A percentile compares a stretch with the other conserved stretches of the same genome.
Conservation (phyloP, 2,113 vertebrate species). For the Myotis davidii region DNA sequence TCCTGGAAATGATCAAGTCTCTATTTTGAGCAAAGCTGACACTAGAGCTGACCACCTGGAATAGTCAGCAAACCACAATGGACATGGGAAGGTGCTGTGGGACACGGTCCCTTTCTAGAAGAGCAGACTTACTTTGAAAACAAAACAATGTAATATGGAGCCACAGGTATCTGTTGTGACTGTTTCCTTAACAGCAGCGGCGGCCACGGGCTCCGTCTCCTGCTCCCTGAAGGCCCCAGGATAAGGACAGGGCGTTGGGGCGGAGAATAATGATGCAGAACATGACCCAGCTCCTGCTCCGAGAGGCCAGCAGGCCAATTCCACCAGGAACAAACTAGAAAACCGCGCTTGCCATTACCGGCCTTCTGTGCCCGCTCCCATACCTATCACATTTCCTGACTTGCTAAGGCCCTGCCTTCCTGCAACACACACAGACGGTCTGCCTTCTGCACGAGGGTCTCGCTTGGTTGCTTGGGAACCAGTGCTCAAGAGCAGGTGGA, state of each 20-base stretch:
- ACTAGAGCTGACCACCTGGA: not conserved
- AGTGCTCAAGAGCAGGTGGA: not conserved
- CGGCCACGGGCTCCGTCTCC: not conserved
- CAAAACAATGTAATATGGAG: fast-evolving
- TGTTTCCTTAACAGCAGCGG: fast-evolving
- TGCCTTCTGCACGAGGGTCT: not conserved
- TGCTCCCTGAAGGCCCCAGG: not conserved
- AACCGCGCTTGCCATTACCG: not conserved
- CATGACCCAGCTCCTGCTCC: not conserved
- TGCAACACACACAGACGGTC: fast-evolving
- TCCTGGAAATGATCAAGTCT: not conserved
- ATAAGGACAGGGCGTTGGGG: not conserved
- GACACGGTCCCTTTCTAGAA: not conserved
- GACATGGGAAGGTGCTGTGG: not conserved
- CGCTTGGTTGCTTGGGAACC: not conserved
- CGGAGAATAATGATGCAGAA: not conserved
- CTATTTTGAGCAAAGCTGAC: not conserved
- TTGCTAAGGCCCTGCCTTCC: not conserved
- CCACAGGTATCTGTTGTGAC: too few relatives aligned
- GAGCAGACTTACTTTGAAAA: not conserved
- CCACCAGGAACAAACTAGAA: not conserved
- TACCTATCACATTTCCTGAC: not conserved
- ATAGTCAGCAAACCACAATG: not conserved
- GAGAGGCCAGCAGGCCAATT: not conserved
- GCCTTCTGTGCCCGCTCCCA: not conserved